phyloP scores from a whole-genome alignment of 2,888 invertebrate species.

The Archips crataeganus region DNA sequence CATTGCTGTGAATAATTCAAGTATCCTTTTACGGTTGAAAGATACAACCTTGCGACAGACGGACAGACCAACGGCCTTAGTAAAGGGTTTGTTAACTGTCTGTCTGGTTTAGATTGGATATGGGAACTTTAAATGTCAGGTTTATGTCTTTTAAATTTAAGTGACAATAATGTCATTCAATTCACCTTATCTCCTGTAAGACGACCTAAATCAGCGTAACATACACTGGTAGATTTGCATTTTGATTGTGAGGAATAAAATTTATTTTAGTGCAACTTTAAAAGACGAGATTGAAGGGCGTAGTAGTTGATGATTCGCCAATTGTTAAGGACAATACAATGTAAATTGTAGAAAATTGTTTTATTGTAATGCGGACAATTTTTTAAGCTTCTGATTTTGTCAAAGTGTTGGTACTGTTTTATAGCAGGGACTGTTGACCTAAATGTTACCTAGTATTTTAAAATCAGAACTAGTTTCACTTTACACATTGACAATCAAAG shows the following conservation, averaged over 20 bases:
- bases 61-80: too few species aligned
- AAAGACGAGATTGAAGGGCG: background rate
- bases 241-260: background rate
- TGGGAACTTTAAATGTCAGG: too few species aligned
- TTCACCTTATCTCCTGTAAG: too few species aligned
- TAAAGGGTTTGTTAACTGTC: too few species aligned
- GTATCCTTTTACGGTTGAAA: too few species aligned
- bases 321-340: background rate
- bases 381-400: background rate
- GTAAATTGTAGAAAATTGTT: background rate
- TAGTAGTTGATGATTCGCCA: background rate
- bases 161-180: too few species aligned
- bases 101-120: too few species aligned
- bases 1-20: too few species aligned
- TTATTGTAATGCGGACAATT: background rate
- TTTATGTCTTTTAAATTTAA: too few species aligned
- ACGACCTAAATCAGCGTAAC: too few species aligned
- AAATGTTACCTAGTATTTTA: background rate
- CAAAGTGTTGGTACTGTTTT: background rate
- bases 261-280: background rate
- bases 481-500: slow-evolving; percentile 9
- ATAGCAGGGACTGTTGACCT: background rate
- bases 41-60: too few species aligned
- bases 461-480: slow-evolving; percentile 31
- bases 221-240: background rate